These are phyloP conservation scores for Pogonognathellus flavescens DNA, from an alignment of 1,140 invertebrate species.

Conservation along the genomic window DNA sequence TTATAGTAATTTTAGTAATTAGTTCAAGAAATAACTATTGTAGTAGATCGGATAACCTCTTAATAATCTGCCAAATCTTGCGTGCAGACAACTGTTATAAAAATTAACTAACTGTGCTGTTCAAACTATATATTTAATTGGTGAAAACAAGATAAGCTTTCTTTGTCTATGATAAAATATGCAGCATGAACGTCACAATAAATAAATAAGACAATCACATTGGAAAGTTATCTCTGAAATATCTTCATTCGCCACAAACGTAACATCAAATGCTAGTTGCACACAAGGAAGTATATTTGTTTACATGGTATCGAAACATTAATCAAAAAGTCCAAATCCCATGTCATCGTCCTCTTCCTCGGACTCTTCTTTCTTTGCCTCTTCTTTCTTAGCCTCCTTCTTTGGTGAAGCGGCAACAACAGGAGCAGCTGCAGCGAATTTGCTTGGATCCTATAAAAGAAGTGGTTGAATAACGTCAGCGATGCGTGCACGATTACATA, in stretches of 20 bases:
- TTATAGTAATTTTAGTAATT: too few species aligned
- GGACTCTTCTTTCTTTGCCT: conserved; percentile 80
- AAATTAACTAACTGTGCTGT: too few species aligned
- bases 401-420: conserved; percentile 75
- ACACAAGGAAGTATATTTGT: conserved; percentile 6
- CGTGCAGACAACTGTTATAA: too few species aligned
- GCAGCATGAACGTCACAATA: too few species aligned
- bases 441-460: conserved; percentile 87
- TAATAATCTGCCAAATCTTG: too few species aligned
- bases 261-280: not conserved
- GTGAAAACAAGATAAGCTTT: too few species aligned
- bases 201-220: too few species aligned
- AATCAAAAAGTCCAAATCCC: conserved; percentile 97
- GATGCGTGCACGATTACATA: not conserved
- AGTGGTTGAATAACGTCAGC: conserved; percentile 55
- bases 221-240: not conserved
- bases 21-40: too few species aligned
- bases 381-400: conserved; percentile 81
- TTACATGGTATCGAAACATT: conserved; percentile 70
- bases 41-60: too few species aligned
- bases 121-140: too few species aligned
- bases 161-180: too few species aligned
- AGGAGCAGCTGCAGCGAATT: conserved; percentile 83
- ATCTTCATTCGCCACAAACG: conserved; percentile 41
- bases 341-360: conserved; percentile 94